Base-by-base conservation (phyloP, 2,888 invertebrate species). In the Falcaria lacertinaria region DNA sequence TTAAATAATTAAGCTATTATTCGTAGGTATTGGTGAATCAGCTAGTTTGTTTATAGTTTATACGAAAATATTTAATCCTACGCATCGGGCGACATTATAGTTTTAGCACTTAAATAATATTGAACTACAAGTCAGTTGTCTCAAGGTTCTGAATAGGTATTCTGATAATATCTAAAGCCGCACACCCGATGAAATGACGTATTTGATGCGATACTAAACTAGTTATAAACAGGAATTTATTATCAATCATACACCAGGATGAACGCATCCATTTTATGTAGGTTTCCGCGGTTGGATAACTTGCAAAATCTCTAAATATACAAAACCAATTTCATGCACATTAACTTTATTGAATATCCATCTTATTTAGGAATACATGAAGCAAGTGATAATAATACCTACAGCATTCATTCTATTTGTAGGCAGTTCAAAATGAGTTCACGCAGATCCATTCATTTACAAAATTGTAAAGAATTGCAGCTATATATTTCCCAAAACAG, bases 81-180 rank as follows among this genome's bases (percentile, higher is more conserved):
- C 45, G 45, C 44, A 40, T 19, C 33, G 28, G 48, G 44, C 41
- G 47, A 50, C 46, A 50, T 46, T 36, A 41, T 40, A 17, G 41
- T 15, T 36, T 17, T 4, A 15, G 17, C 41, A 46, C 45, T 54
- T 45, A 64, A 60, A 63, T 57, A 64, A 63, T 54, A 45, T 52
- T 57, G 52, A 49, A 56, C 44, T 54, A 50, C 54, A 58, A 60
- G 55, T n/a, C n/a, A n/a, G n/a, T 54, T 57, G 52, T 53, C 44
- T 63, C 71, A 66, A 62, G 61, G 63, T 40, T 50, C 42, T 35
- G 50, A 60, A 56, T 64, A 63, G 61, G 59, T 65, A n/a, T n/a
- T n/a, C n/a, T n/a, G n/a, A n/a, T 49, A 52, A 57, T 49, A 55
- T 59, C 50, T 53, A 52, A 54, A 55, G 52, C 45, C 38, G 43